Base-by-base conservation (phyloP, 2,888 invertebrate species). In the Eupithecia inturbata region DNA sequence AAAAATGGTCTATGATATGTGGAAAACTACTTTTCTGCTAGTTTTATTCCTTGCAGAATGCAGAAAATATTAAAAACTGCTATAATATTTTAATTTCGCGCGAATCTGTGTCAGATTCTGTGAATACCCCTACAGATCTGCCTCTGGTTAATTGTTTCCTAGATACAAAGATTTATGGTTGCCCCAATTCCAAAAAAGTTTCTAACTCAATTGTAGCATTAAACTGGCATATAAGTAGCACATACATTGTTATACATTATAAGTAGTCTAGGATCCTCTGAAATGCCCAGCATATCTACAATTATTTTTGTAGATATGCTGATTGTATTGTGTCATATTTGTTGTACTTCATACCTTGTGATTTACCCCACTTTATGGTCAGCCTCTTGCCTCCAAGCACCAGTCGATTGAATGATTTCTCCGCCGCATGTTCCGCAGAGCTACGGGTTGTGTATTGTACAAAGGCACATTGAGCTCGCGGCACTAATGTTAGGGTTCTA, bases 321-420 rank as follows among this genome's bases (percentile, higher is more conserved):
- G n/a, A n/a, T n/a, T 22, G 22, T 53, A 10, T 49, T 49, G 10
- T 53, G 22, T 10, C 22, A 3, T 53, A 53, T 53, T 49, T 3
- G 7, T 53, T 53, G 9, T 22, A 26, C 53, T 53, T 12, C 22
- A 36, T 83, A 94, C 95, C 99, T 92, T 99, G 99, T 0, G 99
- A 98, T 84, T 98, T 97, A 0, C 99, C 99, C 99, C 99, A 99
- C 87, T 99, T 99, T 78, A 99, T 99, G n/a, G 98, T 98, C 2
- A 99, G 95, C 67, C 99, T 95, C 78, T 98, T 96, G 0, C 98
- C 98, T 49, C 97, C 97, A 28, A 96, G 92, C 3, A 96, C 95
- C 41, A 99, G 93, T 85, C 99, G 98, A 88, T 99, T 99, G 89
- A 99, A 99, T 0, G 99, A 98, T 86, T 98, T 97, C 83, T 99